Evolutionary conservation across 1,140 invertebrate species (phyloP).

Genomic region (Tetraneura akinire): DNA sequence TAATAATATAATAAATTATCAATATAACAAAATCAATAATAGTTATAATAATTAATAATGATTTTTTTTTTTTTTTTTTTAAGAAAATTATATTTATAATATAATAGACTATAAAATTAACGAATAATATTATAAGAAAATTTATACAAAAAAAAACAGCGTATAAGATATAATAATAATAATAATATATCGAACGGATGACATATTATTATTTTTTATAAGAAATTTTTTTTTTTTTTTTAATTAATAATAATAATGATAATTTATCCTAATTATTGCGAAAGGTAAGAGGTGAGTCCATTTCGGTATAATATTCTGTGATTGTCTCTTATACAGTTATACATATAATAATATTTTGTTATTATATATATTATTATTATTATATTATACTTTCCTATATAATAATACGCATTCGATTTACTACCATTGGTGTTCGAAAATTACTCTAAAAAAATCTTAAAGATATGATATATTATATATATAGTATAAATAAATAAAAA

Average conservation of each 20-base stretch:
- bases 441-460: slow-evolving; percentile 43
- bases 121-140: slow-evolving; percentile 15
- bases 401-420: slow-evolving; percentile 22
- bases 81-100: no score
- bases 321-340: slow-evolving; percentile 47
- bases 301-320: slow-evolving; percentile 45
- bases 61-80: no score
- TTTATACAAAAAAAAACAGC: slow-evolving; percentile 37
- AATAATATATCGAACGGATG: no score
- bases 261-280: slow-evolving; percentile 48
- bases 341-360: slow-evolving; percentile 34
- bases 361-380: slow-evolving; percentile 6
- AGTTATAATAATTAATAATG: no score
- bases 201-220: no score
- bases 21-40: slow-evolving; percentile 17
- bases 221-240: no score
- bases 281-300: slow-evolving; percentile 50
- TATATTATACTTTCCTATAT: slow-evolving; percentile 10
- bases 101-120: slow-evolving; percentile 37
- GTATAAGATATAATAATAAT: no score
- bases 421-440: slow-evolving; percentile 46
- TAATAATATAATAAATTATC: no score
- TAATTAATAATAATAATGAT: no score
- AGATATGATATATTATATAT: slow-evolving; percentile 49
- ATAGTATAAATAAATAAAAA: no score